A percentile compares a stretch with the other conserved stretches of the same genome.
Conservation (phyloP, 2,888 invertebrate genomes). For the Spisula subtruncata region DNA sequence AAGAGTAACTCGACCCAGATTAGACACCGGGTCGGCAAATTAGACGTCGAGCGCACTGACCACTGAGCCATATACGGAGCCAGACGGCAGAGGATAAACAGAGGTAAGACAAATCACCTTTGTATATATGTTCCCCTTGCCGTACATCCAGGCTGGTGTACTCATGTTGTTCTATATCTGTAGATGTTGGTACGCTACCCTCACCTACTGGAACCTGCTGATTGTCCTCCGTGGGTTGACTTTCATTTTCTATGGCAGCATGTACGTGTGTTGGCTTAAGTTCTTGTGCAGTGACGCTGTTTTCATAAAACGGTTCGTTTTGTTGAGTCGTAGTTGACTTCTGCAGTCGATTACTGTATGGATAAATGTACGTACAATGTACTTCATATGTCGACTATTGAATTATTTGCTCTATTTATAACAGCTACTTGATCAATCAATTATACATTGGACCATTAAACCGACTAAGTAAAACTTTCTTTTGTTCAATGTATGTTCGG, state of each 20-base stretch:
- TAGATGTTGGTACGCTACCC: not conserved
- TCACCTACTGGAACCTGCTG: not conserved
- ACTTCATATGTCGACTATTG: too few relatives aligned
- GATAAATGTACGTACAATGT: not conserved
- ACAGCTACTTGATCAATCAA: too few relatives aligned
- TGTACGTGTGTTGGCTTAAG: not conserved
- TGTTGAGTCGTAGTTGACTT: not conserved
- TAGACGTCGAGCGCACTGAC: too few relatives aligned
- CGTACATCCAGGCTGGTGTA: not conserved
- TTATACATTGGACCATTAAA: too few relatives aligned
- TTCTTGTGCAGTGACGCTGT: not conserved
- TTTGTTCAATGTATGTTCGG: too few relatives aligned
- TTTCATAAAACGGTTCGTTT: conserved; percentile 7
- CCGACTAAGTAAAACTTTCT: too few relatives aligned
- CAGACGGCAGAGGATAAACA: not conserved
- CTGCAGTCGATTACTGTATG: not conserved
- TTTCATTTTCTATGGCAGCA: not conserved
- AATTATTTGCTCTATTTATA: too few relatives aligned
- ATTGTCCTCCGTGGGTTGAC: not conserved
- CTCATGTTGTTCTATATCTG: not conserved
- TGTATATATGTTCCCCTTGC: not conserved
- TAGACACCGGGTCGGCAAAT: too few relatives aligned
- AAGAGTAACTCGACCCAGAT: too few relatives aligned
- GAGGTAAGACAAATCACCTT: not conserved
- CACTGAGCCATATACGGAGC: too few relatives aligned